Evolutionary conservation across 2,113 vertebrate genomes (phyloP).

Genomic region (Actenoides lindsayi): DNA sequence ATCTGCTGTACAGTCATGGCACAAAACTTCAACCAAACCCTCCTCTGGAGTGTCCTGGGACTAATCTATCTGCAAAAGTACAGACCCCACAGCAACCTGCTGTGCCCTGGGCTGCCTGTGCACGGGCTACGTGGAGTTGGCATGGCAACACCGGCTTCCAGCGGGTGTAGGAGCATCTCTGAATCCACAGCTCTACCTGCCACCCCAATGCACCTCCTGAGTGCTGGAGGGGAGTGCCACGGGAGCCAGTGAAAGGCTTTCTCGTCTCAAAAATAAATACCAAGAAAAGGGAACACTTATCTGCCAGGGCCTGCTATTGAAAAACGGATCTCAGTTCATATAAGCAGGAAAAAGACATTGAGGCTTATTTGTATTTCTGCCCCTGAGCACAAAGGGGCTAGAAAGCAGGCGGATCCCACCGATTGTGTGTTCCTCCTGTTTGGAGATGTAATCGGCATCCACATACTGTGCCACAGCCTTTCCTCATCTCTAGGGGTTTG

Average conservation of each 20-base stretch:
- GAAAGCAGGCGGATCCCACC: slow-evolving; percentile 50
- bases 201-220: not conserved
- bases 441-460: slow-evolving; percentile 49
- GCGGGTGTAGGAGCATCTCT: not conserved
- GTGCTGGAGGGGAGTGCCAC: not conserved
- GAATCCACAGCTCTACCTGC: not conserved
- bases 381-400: slow-evolving; percentile 53
- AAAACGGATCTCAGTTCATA: slow-evolving; percentile 43
- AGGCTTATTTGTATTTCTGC: slow-evolving; percentile 65
- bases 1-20: accelerated
- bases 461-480: slow-evolving; percentile 32
- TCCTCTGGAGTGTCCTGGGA: not conserved
- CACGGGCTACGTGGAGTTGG: not conserved
- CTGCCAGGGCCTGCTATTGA: slow-evolving; percentile 33
- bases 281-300: slow-evolving; percentile 40
- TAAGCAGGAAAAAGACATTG: slow-evolving; percentile 63
- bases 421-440: slow-evolving; percentile 59
- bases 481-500: slow-evolving; percentile 25
- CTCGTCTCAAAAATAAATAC: slow-evolving; percentile 23
- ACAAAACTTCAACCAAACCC: not conserved
- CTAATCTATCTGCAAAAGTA: not conserved
- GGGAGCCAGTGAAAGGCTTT: not conserved
- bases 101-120: not conserved
- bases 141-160: not conserved
- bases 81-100: not conserved